These are phyloP conservation scores for Mormyrus hasselquistii DNA, from an alignment of 2,797 vertebrate species.

Conservation along the genomic window DNA sequence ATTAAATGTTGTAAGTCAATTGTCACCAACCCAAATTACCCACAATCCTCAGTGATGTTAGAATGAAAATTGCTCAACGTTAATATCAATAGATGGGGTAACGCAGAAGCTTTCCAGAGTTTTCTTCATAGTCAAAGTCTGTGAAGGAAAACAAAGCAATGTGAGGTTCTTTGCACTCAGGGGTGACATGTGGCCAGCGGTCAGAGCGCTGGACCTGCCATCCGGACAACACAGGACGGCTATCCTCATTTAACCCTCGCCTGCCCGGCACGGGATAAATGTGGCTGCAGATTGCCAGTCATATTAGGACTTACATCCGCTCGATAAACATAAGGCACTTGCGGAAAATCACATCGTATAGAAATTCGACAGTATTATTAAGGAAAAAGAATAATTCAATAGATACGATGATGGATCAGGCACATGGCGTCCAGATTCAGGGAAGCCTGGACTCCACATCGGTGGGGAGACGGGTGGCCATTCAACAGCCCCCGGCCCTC, in stretches of 20 bases:
- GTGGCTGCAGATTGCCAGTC: neutral
- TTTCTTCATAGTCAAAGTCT: neutral
- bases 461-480: neutral
- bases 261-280: too few species aligned
- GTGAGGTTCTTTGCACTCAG: neutral
- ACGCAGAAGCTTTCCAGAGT: neutral
- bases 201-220: neutral
- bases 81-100: neutral
- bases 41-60: constrained; percentile 3
- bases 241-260: neutral
- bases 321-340: neutral
- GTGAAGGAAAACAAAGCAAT: neutral
- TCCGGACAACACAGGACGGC: neutral
- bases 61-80: neutral
- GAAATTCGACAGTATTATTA: neutral
- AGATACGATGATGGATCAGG: neutral
- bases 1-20: neutral
- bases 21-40: neutral
- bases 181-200: neutral
- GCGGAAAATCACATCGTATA: neutral
- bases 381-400: neutral
- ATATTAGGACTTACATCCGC: too few species aligned
- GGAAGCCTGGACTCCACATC: neutral
- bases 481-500: neutral
- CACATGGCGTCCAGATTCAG: neutral